These are phyloP conservation scores for Entomobrya multifasciata DNA, from an alignment of 2,888 invertebrate genomes.

Conservation along the genomic window DNA sequence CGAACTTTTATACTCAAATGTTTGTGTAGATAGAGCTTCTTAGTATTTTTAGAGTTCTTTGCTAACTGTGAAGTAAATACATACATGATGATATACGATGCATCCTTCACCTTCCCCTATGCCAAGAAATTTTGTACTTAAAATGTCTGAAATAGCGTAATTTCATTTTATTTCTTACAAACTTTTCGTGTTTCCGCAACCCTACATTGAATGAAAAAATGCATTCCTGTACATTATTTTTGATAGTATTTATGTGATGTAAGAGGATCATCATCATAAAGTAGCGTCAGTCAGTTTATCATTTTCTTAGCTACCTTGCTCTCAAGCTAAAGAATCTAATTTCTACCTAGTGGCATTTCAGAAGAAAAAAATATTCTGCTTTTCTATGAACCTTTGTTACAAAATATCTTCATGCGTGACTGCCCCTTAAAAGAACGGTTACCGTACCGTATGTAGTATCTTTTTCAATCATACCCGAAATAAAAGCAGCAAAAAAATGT, in stretches of 20 bases:
- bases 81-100: slow-evolving; percentile 9
- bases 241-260: too few species aligned
- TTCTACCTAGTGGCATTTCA: not conserved
- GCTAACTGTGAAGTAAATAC: not conserved
- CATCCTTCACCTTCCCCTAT: too few species aligned
- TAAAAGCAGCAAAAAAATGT: slow-evolving; percentile 28
- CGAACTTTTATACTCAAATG: too few species aligned
- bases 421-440: slow-evolving; percentile 67
- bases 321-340: not conserved
- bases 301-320: not conserved
- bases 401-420: slow-evolving; percentile 67
- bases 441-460: slow-evolving; percentile 50
- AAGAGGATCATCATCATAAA: slow-evolving; percentile 8
- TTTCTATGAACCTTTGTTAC: slow-evolving; percentile 27
- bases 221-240: too few species aligned
- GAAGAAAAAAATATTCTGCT: slow-evolving; percentile 39
- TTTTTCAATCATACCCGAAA: slow-evolving; percentile 57
- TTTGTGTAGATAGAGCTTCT: slow-evolving; percentile 23
- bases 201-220: not conserved
- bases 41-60: slow-evolving; percentile 41
- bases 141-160: not conserved
- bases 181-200: slow-evolving; percentile 16
- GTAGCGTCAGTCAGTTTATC: not conserved
- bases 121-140: slow-evolving; percentile 3
- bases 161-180: not conserved